Base-by-base conservation (phyloP, 2,888 invertebrate genomes). In the Spisula solida region DNA sequence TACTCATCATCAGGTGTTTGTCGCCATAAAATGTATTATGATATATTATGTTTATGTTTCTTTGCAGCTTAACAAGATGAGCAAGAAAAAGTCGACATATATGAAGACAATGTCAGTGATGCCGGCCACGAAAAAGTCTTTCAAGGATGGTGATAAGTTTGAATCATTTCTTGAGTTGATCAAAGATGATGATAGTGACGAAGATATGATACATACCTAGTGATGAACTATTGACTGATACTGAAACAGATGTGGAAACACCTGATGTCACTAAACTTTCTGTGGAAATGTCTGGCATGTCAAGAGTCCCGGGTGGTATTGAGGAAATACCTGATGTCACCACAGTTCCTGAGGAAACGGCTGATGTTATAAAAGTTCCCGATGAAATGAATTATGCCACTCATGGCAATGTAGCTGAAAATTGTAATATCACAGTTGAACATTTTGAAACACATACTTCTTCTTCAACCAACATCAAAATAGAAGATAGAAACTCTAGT, bases 161-260 rank as follows among this genome's bases (percentile, higher is more conserved):
- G 25, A 60, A 14, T 60, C 60, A n/a, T 60, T 60, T 60, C 20
- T 60, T 20, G 60, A 60, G 8, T 20, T 60, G 8, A 25, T 20
- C 60, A 60, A 47, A 10, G 84, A 48, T 20, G 85, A 85, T 10
- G 41, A 75, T 12, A 31, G 34, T 25, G 85, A 79, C 20, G 47
- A 60, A 20, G 85, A 81, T 0, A 25, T 60, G n/a, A 6, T 81
- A 0, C 20, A 31, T 8, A 81, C 85, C 10, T 85, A 47, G 60
- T 25, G 81, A 80, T 12, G 66, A 81, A 12, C 29, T 25, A 0
- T 0, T 55, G 14, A 41, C 29, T 47, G 79, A 56, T 34, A 25
- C 48, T 47, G n/a, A 47, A 20, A 80, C 20, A 16, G 75, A 60
- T 14, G 0, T 1, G 1, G 31, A 4, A 55, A 29, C 1, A 8